Evolutionary conservation across 2,888 invertebrate genomes (phyloP).

Genomic region (Boloria euphrosyne): DNA sequence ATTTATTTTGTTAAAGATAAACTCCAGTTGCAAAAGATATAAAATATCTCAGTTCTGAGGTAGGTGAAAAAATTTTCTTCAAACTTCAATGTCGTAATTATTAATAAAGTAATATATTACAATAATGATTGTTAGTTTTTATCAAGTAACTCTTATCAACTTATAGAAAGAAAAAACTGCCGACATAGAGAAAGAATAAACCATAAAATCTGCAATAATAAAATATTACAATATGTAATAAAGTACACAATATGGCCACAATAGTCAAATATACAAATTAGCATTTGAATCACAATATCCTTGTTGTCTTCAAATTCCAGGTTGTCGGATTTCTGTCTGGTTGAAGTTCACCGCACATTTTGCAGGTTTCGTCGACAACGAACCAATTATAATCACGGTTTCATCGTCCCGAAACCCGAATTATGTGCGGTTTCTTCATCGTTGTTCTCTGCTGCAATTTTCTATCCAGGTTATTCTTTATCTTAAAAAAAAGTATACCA

Average conservation of each 20-base stretch:
- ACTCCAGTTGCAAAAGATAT: too few species aligned
- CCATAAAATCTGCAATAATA: too few species aligned
- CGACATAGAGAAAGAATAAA: too few species aligned
- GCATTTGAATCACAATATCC: background rate
- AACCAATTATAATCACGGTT: constrained; percentile 89
- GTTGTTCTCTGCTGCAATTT: constrained; percentile 30
- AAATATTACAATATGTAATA: background rate
- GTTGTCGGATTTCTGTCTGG: constrained; percentile 24
- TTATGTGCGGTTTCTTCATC: constrained; percentile 84
- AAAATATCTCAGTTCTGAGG: too few species aligned
- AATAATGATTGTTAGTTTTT: background rate
- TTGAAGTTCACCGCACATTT: constrained; percentile 84
- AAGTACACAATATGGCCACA: background rate
- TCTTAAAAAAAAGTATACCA: background rate
- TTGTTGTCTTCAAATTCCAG: constrained; percentile 22
- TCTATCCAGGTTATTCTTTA: constrained; percentile 31
- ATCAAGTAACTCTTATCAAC: background rate
- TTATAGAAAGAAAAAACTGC: too few species aligned
- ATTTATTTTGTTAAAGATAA: too few species aligned
- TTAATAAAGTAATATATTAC: too few species aligned
- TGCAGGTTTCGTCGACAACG: constrained; percentile 99
- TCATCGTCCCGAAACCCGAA: constrained; percentile 94
- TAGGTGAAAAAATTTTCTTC: too few species aligned
- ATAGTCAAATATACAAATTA: background rate
- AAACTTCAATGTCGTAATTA: too few species aligned